These are phyloP conservation scores for Lanius ludovicianus DNA, from an alignment of 2,113 vertebrate species.

Conservation along the genomic window DNA sequence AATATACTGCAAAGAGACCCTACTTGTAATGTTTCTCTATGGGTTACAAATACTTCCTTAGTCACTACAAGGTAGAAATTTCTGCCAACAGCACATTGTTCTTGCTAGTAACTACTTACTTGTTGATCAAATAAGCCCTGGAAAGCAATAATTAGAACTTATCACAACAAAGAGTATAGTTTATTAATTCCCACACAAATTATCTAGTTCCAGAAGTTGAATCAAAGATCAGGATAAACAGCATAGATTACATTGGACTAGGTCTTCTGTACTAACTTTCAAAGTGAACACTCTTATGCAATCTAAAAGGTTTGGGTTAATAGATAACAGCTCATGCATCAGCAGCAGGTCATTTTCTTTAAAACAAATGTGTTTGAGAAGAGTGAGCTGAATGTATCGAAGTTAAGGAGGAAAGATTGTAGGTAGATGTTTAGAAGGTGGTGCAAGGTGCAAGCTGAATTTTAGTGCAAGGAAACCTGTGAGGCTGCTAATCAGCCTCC, in stretches of 20 bases:
- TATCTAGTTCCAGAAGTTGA: neutral
- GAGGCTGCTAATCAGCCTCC: neutral
- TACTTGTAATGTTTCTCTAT: neutral
- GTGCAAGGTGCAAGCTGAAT: neutral
- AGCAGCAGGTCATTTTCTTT: neutral
- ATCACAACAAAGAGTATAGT: neutral
- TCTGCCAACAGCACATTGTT: neutral
- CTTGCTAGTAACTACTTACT: neutral
- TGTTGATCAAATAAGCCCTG: conserved; percentile 4
- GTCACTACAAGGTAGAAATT: neutral
- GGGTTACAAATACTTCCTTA: neutral
- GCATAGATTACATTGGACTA: neutral
- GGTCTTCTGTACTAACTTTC: neutral
- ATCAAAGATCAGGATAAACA: conserved; percentile 23
- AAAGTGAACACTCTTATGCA: neutral
- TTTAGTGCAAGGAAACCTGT: neutral
- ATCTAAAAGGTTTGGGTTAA: conserved; percentile 40
- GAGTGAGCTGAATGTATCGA: neutral
- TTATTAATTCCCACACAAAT: conserved; percentile 43
- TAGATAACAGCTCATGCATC: conserved; percentile 45
- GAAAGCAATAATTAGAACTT: neutral
- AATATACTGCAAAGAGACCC: neutral
- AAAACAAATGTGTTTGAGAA: neutral
- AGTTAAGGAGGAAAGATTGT: neutral
- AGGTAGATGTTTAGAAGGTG: neutral